Base-by-base conservation (phyloP, 2,888 invertebrate genomes). In the Liodrosophila aerea region DNA sequence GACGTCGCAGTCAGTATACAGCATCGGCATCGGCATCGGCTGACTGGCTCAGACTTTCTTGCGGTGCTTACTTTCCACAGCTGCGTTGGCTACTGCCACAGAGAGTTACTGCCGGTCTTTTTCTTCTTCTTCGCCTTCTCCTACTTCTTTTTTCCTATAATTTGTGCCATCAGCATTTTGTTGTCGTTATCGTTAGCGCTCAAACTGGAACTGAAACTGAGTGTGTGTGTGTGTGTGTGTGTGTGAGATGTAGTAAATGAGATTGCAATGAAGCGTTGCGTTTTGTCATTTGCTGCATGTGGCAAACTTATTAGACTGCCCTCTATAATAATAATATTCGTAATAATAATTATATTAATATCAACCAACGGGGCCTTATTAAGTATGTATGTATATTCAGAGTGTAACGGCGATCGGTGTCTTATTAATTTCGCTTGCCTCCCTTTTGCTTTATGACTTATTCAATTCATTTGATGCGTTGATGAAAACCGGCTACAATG, bases 121-220 rank as follows among this genome's bases (percentile, higher is more conserved):
- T 56, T 49, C 30, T 47, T 27, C 13, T 37, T 33, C 33, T 64
- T n/a, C 15, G 37, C 30, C 34, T 71, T 30, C 43, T 62, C 22
- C 22, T 22, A 5, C 22, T 22, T 22, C 22, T 65, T 59, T 50
- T 65, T 82, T 60, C 57, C 83, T 65, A 68, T 76, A 82, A 82
- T 76, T 78, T 76, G 76, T 82, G 76, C 80, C 83, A 82, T 78
- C 83, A 78, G 76, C 83, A 65, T 77, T 77, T 76, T 76, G 81
- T 76, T 69, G 76, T 76, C 75, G 76, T 75, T 75, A 76, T 74
- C 78, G 73, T 78, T 85, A 82, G 76, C 62, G 37, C 13, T 12
- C 22, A 15, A 22, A 40, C 40, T 7, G 11, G 9, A 30, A 37
- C 33, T 18, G 50, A 44, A 27, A 51, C 9, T 12, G 15, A 30